Conservation (phyloP, 1,140 invertebrate species). For the Physella acuta region DNA sequence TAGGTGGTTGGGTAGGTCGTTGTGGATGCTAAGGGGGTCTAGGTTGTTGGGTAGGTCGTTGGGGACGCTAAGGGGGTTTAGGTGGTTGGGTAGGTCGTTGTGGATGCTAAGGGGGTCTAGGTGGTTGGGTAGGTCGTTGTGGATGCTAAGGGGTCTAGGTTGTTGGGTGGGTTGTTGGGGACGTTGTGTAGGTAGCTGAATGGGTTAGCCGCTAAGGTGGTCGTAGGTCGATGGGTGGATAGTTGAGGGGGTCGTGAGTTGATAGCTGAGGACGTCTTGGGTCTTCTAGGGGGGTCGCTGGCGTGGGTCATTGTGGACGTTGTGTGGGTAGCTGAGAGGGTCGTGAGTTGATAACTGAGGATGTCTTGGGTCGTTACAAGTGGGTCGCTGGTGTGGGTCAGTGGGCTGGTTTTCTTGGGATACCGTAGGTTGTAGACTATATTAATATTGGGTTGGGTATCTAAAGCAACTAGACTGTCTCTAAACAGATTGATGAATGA, state of each 20-base stretch:
- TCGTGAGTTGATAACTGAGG: not conserved
- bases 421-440: too few species aligned
- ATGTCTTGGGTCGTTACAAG: not conserved
- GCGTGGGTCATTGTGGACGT: not conserved
- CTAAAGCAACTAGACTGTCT: too few species aligned
- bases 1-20: not conserved
- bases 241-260: not conserved
- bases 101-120: not conserved
- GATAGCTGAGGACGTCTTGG: not conserved
- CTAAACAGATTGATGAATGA: too few species aligned
- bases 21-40: not conserved
- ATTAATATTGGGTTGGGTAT: too few species aligned
- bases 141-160: not conserved
- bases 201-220: not conserved
- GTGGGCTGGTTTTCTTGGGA: too few species aligned
- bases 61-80: not conserved
- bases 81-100: not conserved
- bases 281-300: not conserved
- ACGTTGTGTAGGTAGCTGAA: not conserved
- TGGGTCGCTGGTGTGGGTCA: not conserved
- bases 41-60: not conserved
- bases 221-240: not conserved
- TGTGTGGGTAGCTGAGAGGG: not conserved
- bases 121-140: not conserved
- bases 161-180: not conserved